Evolutionary conservation across 2,797 vertebrate genomes (phyloP).

Genomic region (Adrianichthys oophorus): DNA sequence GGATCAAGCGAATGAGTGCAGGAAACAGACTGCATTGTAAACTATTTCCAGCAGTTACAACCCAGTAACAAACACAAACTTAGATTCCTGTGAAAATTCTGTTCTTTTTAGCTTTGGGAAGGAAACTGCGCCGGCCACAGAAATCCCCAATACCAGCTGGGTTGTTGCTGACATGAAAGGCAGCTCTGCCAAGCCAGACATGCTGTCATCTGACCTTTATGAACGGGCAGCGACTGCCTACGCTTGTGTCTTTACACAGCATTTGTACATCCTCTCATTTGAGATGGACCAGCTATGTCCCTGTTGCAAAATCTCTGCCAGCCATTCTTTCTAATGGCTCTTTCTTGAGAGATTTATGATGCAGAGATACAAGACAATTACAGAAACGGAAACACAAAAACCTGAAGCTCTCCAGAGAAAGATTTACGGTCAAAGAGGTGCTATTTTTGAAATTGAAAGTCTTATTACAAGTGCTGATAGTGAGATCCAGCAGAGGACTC

Average conservation of each 20-base stretch:
- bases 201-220: slow-evolving; percentile 60
- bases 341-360: slow-evolving; percentile 71
- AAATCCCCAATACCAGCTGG: slow-evolving; percentile 47
- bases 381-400: slow-evolving; percentile 70
- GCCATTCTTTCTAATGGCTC: slow-evolving; percentile 70
- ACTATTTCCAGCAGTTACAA: slow-evolving; percentile 32
- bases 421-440: slow-evolving; percentile 69
- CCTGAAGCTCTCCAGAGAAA: slow-evolving; percentile 43
- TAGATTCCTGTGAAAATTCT: slow-evolving; percentile 36
- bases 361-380: slow-evolving; percentile 73
- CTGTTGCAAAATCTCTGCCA: slow-evolving; percentile 46
- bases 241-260: slow-evolving; percentile 39
- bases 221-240: slow-evolving; percentile 29
- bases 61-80: slow-evolving; percentile 33
- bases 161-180: slow-evolving; percentile 53
- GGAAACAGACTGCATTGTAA: slow-evolving; percentile 48
- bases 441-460: slow-evolving; percentile 75
- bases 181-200: slow-evolving; percentile 54
- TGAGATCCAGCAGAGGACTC: slow-evolving; percentile 43
- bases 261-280: slow-evolving; percentile 61
- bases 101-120: slow-evolving; percentile 37
- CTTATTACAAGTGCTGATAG: slow-evolving; percentile 69
- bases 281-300: slow-evolving; percentile 39
- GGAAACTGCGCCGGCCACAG: slow-evolving; percentile 47
- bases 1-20: slow-evolving; percentile 38